Evolutionary conservation across 2,888 invertebrate species (phyloP).

Genomic region (Miltochrista miniata): DNA sequence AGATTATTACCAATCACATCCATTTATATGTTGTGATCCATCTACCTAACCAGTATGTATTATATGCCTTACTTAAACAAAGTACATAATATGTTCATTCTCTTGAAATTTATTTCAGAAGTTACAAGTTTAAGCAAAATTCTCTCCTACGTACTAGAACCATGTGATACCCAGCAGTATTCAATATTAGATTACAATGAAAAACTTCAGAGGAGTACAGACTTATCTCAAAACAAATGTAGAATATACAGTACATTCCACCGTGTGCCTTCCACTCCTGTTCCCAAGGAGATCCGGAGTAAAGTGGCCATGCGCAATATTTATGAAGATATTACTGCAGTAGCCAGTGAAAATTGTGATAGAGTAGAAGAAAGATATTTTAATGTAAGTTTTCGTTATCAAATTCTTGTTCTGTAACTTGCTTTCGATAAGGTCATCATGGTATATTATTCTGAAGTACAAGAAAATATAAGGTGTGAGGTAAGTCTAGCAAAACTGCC

Average conservation of each 20-base stretch:
- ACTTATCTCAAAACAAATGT: constrained; percentile 53
- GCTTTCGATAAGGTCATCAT: background rate
- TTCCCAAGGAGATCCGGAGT: constrained; percentile 15
- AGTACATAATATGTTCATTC: background rate
- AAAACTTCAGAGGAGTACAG: constrained; percentile 55
- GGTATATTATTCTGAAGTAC: too few relatives aligned
- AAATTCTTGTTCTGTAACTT: background rate
- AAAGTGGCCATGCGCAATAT: constrained; percentile 42
- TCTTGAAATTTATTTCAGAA: constrained; percentile 48
- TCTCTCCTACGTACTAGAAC: constrained; percentile 55
- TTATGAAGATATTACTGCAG: constrained; percentile 54
- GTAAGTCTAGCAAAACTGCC: background rate
- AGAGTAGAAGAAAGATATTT: constrained; percentile 41
- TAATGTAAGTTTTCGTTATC: constrained; percentile 48
- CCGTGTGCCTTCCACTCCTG: constrained; percentile 47
- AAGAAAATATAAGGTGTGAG: too few relatives aligned
- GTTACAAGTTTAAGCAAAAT: constrained; percentile 40
- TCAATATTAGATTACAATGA: constrained; percentile 65
- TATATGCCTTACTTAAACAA: too few relatives aligned
- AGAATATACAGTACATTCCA: constrained; percentile 63
- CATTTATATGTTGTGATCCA: too few relatives aligned
- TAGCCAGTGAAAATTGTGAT: constrained; percentile 39
- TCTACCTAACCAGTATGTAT: too few relatives aligned
- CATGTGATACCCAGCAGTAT: constrained; percentile 43
- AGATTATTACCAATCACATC: too few relatives aligned